Evolutionary conservation across 1,140 invertebrate species (phyloP), one percentile per base, ranked within the genome.

Genomic region (Chironomus striatipennis): DNA sequence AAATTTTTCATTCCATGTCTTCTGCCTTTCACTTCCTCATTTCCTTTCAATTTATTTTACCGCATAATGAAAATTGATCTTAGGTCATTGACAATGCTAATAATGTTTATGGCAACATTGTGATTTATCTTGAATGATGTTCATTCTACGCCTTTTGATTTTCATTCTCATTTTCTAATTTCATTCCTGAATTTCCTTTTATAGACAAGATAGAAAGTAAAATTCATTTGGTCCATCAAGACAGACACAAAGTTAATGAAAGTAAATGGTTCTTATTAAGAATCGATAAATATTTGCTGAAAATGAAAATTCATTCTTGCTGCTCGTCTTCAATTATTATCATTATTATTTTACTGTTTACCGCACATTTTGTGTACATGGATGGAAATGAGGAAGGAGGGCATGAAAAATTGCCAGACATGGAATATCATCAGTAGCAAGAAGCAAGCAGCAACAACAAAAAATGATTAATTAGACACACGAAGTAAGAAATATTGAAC

Each of bases 401-500:
- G 47, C 47, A 57, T 57, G 47, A 57, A 57, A 57, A n/a, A 57
- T 57, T 57, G 47, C 47, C 47, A 57, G 47, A 12, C 47, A 57
- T 34, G 12, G 12, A 57, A n/a, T n/a, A 57, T 9, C 43, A 47
- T 10, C 43, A 47, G 43, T 8, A 47, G 15, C 43, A 47, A 43
- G 42, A 9, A 15, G 15, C 9, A 47, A 15, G 5, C 4, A 57
- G 47, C 9, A 57, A 5, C 24, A 57, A 10, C 12, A 15, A 70
- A 18, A 70, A 70, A 70, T 70, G 65, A 70, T 70, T 70, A 70
- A 70, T 70, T 70, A 70, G 65, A 70, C 17, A 70, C 65, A 70
- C 65, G 65, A 70, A 70, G 18, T 21, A 57, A 57, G 47, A 57
- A 57, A 57, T 34, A 57, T 57, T 57, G 47, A 12, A n/a, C 43